Evolutionary conservation across 2,113 vertebrate genomes (phyloP).

Genomic region (Uria lomvia): DNA sequence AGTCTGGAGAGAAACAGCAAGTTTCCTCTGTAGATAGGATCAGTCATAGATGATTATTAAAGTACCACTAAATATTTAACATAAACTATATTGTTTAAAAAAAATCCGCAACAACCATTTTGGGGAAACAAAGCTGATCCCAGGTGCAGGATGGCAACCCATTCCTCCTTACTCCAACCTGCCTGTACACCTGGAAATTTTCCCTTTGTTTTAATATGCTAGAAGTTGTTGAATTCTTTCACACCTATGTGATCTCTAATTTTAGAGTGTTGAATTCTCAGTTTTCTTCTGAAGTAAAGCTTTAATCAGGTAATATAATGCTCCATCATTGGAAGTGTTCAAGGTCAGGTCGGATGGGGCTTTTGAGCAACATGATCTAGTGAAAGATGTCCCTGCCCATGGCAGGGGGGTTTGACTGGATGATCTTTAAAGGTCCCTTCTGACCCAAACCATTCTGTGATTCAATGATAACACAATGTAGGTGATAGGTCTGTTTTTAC

Average conservation of each 20-base stretch:
- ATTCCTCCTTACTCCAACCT: not conserved
- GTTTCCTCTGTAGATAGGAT: not conserved
- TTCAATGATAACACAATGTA: not conserved
- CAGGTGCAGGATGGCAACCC: not conserved
- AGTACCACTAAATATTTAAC: not conserved
- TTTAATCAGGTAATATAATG: not conserved
- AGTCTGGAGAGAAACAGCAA: not conserved
- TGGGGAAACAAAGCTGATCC: not conserved
- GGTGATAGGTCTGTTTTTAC: not conserved
- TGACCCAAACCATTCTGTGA: not conserved
- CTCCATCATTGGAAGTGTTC: not conserved
- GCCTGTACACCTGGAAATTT: not conserved
- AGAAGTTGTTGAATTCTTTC: not conserved
- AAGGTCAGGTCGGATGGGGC: not conserved
- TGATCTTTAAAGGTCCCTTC: not conserved
- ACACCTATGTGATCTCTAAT: not conserved
- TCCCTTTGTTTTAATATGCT: not conserved
- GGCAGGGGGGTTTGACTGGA: not conserved
- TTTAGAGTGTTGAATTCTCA: not conserved
- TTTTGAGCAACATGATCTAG: not conserved
- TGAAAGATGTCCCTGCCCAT: not conserved
- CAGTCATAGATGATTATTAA: not conserved
- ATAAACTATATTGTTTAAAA: not conserved
- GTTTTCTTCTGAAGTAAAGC: not conserved
- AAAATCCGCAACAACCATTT: not conserved